A percentile compares a stretch with the other conserved stretches of the same genome.
Evolutionary conservation across 2,113 vertebrate species (phyloP).

Genomic region (Gymnarchus niloticus): DNA sequence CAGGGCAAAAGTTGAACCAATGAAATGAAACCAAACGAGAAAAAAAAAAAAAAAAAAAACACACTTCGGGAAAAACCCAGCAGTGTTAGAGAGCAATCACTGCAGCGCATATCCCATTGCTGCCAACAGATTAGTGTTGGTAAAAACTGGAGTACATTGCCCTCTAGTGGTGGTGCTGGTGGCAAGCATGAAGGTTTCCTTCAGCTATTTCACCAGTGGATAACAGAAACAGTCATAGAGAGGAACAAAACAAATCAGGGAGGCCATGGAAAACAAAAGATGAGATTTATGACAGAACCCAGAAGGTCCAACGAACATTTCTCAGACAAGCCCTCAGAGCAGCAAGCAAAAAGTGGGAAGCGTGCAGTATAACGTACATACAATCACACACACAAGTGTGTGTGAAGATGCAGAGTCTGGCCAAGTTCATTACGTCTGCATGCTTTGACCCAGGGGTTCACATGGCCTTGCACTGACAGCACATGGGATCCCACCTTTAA

Average conservation of each 20-base stretch:
- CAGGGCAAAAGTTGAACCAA: not conserved
- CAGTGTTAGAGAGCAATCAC: not conserved
- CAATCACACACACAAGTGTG: no score
- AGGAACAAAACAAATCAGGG: not conserved
- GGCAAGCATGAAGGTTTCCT: not conserved
- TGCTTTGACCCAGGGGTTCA: no score
- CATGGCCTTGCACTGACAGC: no score
- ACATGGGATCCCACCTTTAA: no score
- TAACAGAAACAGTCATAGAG: no score
- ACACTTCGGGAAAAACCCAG: not conserved
- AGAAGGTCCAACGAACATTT: no score
- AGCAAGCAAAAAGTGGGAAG: no score
- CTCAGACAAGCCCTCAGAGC: no score
- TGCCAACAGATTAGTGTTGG: not conserved
- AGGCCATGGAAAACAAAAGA: not conserved
- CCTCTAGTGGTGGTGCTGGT: not conserved
- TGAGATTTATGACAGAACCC: no score
- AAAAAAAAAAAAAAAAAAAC: not conserved
- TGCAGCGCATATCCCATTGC: not conserved
- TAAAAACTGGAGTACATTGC: conserved; percentile 10
- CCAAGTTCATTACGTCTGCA: no score
- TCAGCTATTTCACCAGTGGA: not conserved
- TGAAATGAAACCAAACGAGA: not conserved
- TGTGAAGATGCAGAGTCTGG: no score
- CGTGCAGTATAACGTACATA: no score